Base-by-base conservation (phyloP, 2,888 invertebrate species). In the Harpalus rufipes region DNA sequence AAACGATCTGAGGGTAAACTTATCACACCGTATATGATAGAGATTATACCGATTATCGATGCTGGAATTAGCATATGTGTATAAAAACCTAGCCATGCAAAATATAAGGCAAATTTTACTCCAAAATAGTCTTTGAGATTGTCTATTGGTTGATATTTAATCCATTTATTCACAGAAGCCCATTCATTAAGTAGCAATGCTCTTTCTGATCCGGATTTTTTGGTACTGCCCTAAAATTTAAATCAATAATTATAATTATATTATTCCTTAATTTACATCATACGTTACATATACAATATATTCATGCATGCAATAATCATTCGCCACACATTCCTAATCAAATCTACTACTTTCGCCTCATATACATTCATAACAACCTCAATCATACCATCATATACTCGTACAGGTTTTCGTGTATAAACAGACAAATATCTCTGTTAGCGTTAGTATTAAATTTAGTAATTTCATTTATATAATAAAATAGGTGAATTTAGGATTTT, bases 81-180 rank as follows among this genome's bases (percentile, higher is more conserved):
- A 89, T 97, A 97, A 91, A 96, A 97, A 58, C 96, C 96, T 72
- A 96, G 92, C 96, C 96, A 97, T 12, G 96, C 94, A 91, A 96
- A 97, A 90, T 97, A 96, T 85, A 97, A 91, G 0, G 95, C 96
- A 87, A 96, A 93, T 91, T 95, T 95, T 1, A 95, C 94, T 72
- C 96, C 96, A 89, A 95, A 96, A 90, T 96, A 96, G 88, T 95
- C 94, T 92, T 95, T 94, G 85, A 96, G 94, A 86, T 94, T 93
- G 89, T 96, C 96, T 85, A 96, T 90, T 1, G 96, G 96, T 89
- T 96, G 96, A 85, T 93, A 93, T 90, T 95, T 95, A 87, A 94
- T 93, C 92, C 94, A 94, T 90, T 95, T 95, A 74, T 91, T 92
- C 85, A 95, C 91, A 74, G 93, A 92, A 1, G 95, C 96, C 96